These are phyloP conservation scores for Brachionichthys hirsutus DNA, from an alignment of 2,113 vertebrate genomes.

Conservation along the genomic window DNA sequence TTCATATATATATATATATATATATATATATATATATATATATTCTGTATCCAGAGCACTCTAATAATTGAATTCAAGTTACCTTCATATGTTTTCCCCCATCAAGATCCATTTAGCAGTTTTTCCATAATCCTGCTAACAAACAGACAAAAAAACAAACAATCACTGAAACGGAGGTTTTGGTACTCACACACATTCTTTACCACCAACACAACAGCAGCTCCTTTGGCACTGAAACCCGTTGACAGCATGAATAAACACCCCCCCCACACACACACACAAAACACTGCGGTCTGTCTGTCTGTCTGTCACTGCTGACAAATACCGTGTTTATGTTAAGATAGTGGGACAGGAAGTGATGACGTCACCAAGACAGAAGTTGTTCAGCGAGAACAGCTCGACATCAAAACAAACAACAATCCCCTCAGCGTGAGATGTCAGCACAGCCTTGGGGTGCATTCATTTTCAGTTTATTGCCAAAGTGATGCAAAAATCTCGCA, in stretches of 20 bases:
- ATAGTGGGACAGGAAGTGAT: slow-evolving; percentile 50
- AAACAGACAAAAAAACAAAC: no score
- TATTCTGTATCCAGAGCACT: no score
- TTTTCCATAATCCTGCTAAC: no score
- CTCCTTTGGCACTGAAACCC: neutral
- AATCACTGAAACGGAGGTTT: no score
- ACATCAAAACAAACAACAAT: slow-evolving; percentile 42
- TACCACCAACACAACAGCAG: neutral
- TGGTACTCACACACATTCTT: neutral
- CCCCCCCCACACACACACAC: slow-evolving; percentile 3
- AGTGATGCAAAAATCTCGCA: no score
- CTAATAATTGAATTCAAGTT: no score
- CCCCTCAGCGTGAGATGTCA: neutral
- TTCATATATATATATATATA: no score
- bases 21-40: no score
- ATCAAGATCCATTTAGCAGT: no score
- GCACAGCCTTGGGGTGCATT: neutral
- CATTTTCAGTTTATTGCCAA: neutral
- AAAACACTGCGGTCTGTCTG: slow-evolving; percentile 20
- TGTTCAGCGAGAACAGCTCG: neutral
- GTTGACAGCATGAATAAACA: neutral
- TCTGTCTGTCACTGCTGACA: slow-evolving; percentile 17
- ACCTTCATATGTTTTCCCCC: no score
- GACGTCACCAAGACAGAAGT: slow-evolving; percentile 29
- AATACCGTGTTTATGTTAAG: slow-evolving; percentile 29